Conservation (phyloP, 1,140 invertebrate species). For the Phymorhynchus buccinoides region DNA sequence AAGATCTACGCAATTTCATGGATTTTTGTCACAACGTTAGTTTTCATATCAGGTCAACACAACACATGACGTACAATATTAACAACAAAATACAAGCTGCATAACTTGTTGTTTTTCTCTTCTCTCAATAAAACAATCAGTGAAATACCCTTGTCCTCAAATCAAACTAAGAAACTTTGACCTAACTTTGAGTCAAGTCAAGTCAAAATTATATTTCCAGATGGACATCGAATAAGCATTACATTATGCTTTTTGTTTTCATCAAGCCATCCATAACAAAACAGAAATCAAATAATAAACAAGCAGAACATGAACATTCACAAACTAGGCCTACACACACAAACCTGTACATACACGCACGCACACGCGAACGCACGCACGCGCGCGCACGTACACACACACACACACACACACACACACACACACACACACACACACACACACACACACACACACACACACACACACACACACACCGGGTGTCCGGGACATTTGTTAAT, state of each 20-base stretch:
- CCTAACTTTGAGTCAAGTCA: too few relatives aligned
- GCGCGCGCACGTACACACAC: constrained; percentile 7
- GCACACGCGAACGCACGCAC: neutral
- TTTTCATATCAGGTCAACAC: too few relatives aligned
- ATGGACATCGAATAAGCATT: too few relatives aligned
- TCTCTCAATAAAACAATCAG: neutral
- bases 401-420: constrained; percentile 24
- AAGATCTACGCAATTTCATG: too few relatives aligned
- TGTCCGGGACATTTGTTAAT: neutral
- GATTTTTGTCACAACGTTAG: too few relatives aligned
- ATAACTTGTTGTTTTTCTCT: neutral
- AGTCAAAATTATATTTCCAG: too few relatives aligned
- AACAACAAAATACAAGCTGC: neutral
- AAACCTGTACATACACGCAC: neutral
- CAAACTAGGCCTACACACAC: neutral
- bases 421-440: constrained; percentile 7
- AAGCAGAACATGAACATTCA: too few relatives aligned
- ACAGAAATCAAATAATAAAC: too few relatives aligned
- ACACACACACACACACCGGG: too few relatives aligned
- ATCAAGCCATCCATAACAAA: too few relatives aligned
- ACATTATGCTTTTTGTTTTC: too few relatives aligned
- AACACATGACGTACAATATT: too few relatives aligned
- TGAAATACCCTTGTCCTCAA: neutral
- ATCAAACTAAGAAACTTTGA: neutral
- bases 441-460: neutral